phyloP scores from a whole-genome alignment of 2,888 invertebrate species.

The Orchesellides sinensis region DNA sequence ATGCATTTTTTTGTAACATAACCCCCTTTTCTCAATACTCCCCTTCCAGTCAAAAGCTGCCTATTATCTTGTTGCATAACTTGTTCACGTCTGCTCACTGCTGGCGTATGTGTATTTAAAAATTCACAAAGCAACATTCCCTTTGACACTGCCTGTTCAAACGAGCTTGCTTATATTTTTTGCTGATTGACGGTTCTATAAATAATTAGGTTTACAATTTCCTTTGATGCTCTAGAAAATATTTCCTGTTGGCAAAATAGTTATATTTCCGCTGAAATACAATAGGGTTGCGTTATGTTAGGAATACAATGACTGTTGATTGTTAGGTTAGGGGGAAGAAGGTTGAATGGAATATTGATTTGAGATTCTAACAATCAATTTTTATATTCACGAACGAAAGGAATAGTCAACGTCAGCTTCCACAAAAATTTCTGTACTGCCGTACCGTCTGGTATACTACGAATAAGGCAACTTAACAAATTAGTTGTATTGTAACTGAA shows the following conservation, averaged over 20 bases:
- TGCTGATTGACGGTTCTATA: conserved; percentile 15
- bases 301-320: neutral
- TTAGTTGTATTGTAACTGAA: too few species aligned
- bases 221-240: neutral
- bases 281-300: neutral
- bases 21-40: too few species aligned
- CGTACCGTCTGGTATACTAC: too few species aligned
- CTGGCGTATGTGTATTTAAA: neutral
- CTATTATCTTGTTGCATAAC: too few species aligned
- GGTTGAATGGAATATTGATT: neutral
- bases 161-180: neutral
- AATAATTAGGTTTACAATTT: conserved; percentile 8
- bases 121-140: neutral
- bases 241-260: neutral
- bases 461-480: too few species aligned
- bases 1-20: neutral
- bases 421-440: too few species aligned
- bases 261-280: neutral
- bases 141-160: too few species aligned
- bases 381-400: too few species aligned
- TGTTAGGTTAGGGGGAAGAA: neutral
- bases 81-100: too few species aligned
- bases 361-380: too few species aligned
- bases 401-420: too few species aligned
- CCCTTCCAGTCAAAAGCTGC: too few species aligned